phyloP scores from a whole-genome alignment of 2,113 vertebrate species.

The Holacanthus passer region DNA sequence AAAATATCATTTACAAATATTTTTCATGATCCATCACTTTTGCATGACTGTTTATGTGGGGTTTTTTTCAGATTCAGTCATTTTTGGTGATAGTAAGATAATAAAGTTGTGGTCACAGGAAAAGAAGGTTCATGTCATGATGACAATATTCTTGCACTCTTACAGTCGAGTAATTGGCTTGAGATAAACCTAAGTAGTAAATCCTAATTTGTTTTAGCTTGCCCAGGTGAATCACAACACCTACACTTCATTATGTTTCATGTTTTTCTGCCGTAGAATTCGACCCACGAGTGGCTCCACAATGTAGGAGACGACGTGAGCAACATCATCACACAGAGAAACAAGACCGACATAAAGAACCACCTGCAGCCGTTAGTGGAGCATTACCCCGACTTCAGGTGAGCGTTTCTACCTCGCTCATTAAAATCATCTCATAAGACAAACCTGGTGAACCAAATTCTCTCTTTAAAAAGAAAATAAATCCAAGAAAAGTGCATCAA shows the following conservation, averaged over 20 bases:
- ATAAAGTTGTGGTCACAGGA: neutral
- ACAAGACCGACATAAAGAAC: constrained; percentile 65
- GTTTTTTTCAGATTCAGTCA: no score
- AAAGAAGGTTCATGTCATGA: no score
- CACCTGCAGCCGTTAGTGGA: constrained; percentile 62
- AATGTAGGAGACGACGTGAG: constrained; percentile 74
- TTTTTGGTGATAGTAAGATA: no score
- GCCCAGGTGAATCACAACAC: neutral
- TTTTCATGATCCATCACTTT: no score
- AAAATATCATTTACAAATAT: neutral
- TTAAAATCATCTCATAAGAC: no score
- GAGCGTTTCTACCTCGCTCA: neutral
- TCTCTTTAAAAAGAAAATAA: no score
- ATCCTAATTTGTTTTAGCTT: neutral
- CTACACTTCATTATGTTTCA: neutral
- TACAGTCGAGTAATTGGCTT: no score
- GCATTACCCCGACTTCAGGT: constrained; percentile 77
- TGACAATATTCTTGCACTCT: no score
- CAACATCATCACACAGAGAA: constrained; percentile 63
- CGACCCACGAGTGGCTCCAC: constrained; percentile 77
- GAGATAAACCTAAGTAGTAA: no score
- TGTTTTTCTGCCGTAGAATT: constrained; percentile 53
- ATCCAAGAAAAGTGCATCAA: no score
- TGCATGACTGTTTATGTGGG: no score
- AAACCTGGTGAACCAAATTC: no score